Evolutionary conservation across 2,113 vertebrate genomes (phyloP).

Genomic region (Vulpes vulpes): DNA sequence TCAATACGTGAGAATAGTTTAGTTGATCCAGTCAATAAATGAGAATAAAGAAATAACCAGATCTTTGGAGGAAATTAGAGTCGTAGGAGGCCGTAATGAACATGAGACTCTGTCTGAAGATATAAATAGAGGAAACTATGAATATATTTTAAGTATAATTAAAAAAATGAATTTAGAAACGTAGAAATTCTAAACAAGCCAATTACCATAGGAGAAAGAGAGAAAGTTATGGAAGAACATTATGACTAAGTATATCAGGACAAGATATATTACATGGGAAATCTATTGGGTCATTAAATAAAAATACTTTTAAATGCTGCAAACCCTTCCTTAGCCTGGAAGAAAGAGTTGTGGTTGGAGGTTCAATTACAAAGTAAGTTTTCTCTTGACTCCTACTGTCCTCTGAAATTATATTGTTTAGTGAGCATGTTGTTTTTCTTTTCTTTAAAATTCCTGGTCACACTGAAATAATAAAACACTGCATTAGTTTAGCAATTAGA

Average conservation of each 20-base stretch:
- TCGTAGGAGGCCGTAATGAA: neutral
- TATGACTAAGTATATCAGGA: neutral
- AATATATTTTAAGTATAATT: neutral
- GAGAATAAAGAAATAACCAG: neutral
- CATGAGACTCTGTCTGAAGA: neutral
- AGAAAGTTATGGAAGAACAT: neutral
- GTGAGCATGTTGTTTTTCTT: neutral
- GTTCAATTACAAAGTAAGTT: neutral
- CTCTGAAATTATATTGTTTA: constrained; percentile 10
- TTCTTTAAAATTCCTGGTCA: neutral
- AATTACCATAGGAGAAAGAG: neutral
- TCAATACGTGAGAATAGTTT: neutral
- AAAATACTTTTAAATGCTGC: neutral
- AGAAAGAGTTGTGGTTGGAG: neutral
- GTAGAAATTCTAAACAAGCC: neutral
- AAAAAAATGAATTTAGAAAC: neutral
- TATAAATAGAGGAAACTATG: neutral
- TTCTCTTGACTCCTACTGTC: neutral
- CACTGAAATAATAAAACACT: neutral
- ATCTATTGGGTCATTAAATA: neutral
- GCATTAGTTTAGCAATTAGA: neutral
- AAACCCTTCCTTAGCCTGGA: neutral
- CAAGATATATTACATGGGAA: neutral
- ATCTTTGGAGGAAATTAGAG: neutral
- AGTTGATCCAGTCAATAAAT: neutral